Percentiles rank a stretch among this genome's conserved stretches.
Evolutionary conservation across 2,888 invertebrate genomes (phyloP).

Genomic region (Habroteleia sp.): DNA sequence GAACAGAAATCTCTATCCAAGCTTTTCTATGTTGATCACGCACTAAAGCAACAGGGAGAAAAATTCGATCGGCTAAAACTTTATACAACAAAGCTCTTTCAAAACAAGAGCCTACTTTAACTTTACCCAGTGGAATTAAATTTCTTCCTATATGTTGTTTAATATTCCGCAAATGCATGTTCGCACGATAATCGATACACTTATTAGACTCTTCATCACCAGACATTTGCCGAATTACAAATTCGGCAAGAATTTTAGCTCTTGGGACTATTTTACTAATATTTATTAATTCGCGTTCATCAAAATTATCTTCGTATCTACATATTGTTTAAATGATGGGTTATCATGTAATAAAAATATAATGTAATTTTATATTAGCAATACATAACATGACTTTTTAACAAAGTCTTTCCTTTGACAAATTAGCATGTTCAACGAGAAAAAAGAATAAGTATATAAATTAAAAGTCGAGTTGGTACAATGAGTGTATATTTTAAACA

Average conservation of each 20-base stretch:
- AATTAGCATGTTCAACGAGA: too few relatives aligned
- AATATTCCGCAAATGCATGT: conserved; percentile 73
- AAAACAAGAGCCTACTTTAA: conserved; percentile 84
- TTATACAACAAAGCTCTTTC: conserved; percentile 86
- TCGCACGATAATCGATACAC: conserved; percentile 73
- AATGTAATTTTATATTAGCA: too few relatives aligned
- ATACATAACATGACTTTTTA: too few relatives aligned
- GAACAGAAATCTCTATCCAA: conserved; percentile 86
- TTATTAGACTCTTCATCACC: conserved; percentile 66
- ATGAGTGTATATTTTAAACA: too few relatives aligned
- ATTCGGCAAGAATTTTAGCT: conserved; percentile 72
- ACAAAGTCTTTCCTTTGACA: too few relatives aligned
- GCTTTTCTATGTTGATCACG: conserved; percentile 83
- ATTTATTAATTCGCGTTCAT: conserved; percentile 64
- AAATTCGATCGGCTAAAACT: conserved; percentile 84
- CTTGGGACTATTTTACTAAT: conserved; percentile 67
- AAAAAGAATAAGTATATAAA: too few relatives aligned
- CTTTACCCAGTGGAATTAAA: conserved; percentile 83
- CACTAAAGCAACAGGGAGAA: conserved; percentile 84
- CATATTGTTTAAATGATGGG: too few relatives aligned
- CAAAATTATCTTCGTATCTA: too few relatives aligned
- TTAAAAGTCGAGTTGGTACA: too few relatives aligned
- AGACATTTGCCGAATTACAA: conserved; percentile 76
- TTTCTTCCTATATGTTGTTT: conserved; percentile 79
- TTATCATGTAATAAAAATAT: too few relatives aligned